These are phyloP conservation scores for Dicaeum eximium DNA, from an alignment of 2,113 vertebrate genomes.

Conservation along the genomic window DNA sequence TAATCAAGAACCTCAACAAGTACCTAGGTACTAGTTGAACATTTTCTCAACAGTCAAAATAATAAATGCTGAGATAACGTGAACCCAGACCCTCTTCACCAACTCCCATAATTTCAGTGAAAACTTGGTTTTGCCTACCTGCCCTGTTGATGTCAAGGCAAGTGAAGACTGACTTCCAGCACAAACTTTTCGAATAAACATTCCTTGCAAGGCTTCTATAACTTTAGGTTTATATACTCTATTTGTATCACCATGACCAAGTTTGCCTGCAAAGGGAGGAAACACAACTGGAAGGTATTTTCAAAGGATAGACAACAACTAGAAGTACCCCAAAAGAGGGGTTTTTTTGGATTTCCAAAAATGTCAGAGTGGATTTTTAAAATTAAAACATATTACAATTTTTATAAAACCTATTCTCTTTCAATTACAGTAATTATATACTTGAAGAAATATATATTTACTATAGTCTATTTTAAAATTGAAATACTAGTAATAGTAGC, in stretches of 20 bases:
- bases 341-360: background rate
- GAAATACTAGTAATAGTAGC: background rate
- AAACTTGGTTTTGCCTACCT: conserved; percentile 63
- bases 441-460: background rate
- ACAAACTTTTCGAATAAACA: conserved; percentile 87
- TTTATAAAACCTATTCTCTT: background rate
- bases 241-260: conserved; percentile 86
- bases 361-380: background rate
- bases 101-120: background rate
- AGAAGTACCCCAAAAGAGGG: background rate
- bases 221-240: conserved; percentile 87
- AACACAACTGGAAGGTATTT: background rate
- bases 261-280: conserved; percentile 71
- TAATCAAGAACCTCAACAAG: background rate
- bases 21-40: background rate
- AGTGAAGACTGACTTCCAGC: conserved; percentile 85
- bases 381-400: background rate
- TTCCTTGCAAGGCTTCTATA: conserved; percentile 84
- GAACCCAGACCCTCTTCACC: background rate
- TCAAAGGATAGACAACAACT: background rate
- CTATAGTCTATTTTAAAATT: background rate
- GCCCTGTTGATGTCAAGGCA: conserved; percentile 83
- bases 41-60: background rate
- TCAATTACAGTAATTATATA: background rate
- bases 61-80: background rate